phyloP scores from a whole-genome alignment of 2,797 vertebrate species.

The Choloepus didactylus region DNA sequence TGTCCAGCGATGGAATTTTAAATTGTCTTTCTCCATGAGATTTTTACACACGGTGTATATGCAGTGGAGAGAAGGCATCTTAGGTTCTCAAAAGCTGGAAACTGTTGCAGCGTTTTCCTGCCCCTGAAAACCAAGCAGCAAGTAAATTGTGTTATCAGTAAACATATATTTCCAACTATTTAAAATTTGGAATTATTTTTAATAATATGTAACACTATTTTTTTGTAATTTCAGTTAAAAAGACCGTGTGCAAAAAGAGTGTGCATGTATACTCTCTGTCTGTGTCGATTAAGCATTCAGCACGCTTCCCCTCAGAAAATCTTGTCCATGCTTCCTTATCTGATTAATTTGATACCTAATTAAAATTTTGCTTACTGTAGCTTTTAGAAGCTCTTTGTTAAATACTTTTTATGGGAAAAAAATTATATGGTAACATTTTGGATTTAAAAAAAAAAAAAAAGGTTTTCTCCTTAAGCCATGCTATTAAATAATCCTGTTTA shows the following conservation, averaged over 20 bases:
- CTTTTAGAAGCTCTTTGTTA: slow-evolving; percentile 44
- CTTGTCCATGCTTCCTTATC: background rate
- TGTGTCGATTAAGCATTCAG: background rate
- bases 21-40: background rate
- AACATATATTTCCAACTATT: too few relatives aligned
- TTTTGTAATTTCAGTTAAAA: background rate
- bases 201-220: background rate
- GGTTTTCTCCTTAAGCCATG: slow-evolving; percentile 51
- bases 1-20: background rate
- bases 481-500: slow-evolving; percentile 46
- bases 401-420: slow-evolving; percentile 9
- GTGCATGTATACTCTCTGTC: background rate
- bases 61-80: background rate
- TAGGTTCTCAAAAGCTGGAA: slow-evolving; percentile 29
- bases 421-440: slow-evolving; percentile 42
- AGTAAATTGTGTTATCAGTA: background rate
- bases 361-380: background rate
- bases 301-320: background rate
- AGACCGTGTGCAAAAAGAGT: background rate
- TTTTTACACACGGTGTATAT: background rate
- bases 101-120: background rate
- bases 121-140: background rate
- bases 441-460: slow-evolving; percentile 46
- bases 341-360: slow-evolving; percentile 1
- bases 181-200: background rate